These are phyloP conservation scores for Tinamus guttatus DNA, from an alignment of 2,113 vertebrate species.

Conservation along the genomic window DNA sequence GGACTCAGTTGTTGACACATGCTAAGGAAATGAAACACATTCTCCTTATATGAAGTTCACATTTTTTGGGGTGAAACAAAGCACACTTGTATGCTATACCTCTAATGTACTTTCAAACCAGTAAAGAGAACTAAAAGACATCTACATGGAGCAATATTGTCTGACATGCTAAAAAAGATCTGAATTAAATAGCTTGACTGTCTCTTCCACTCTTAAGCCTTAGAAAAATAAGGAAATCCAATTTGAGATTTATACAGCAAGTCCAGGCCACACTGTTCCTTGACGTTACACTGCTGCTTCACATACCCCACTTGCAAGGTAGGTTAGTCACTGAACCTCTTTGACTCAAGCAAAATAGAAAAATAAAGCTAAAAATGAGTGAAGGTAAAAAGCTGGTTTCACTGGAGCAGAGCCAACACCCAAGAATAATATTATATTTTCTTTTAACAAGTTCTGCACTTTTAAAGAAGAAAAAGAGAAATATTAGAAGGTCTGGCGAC, in stretches of 20 bases:
- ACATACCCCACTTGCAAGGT: neutral
- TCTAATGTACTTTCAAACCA: constrained; percentile 20
- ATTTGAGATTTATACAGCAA: constrained; percentile 11
- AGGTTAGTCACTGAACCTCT: neutral
- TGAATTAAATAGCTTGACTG: neutral
- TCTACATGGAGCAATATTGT: neutral
- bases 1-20: constrained; percentile 60
- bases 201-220: neutral
- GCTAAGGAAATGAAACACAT: constrained; percentile 73
- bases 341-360: neutral
- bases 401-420: neutral
- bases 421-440: neutral
- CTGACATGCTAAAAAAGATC: neutral
- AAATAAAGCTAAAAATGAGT: neutral
- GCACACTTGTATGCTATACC: constrained; percentile 1
- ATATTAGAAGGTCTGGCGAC: neutral
- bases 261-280: neutral
- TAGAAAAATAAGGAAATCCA: constrained; percentile 26
- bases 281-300: neutral
- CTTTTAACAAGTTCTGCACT: neutral
- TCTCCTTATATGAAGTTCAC: constrained; percentile 58
- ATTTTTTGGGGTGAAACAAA: constrained; percentile 65
- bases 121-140: constrained; percentile 1
- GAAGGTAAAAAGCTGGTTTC: neutral
- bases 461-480: neutral